Conservation (phyloP, 2,888 invertebrate genomes). For the Allygus modestus region DNA sequence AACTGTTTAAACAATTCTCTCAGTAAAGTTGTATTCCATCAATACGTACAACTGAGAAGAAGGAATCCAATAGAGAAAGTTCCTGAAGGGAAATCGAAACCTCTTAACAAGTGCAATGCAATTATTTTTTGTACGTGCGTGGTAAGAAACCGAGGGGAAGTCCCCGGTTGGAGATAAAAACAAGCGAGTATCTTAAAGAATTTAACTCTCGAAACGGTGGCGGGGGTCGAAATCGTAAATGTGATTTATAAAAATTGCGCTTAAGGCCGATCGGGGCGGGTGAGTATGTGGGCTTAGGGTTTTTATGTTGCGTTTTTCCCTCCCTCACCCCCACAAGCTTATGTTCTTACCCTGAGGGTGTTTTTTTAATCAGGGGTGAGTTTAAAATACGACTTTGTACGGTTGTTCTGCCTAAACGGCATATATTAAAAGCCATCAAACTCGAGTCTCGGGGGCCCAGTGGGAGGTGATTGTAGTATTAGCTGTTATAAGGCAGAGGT, state of each 20-base stretch:
- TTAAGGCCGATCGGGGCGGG: slow-evolving; percentile 69
- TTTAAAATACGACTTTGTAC: slow-evolving; percentile 65
- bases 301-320: slow-evolving; percentile 63
- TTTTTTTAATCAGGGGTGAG: slow-evolving; percentile 65
- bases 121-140: slow-evolving; percentile 59
- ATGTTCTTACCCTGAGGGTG: slow-evolving; percentile 63
- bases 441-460: slow-evolving; percentile 25
- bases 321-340: slow-evolving; percentile 64
- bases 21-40: too few species aligned
- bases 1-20: too few species aligned
- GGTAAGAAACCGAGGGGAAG: slow-evolving; percentile 50
- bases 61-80: slow-evolving; percentile 46
- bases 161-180: slow-evolving; percentile 70
- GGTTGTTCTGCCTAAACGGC: slow-evolving; percentile 56
- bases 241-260: slow-evolving; percentile 71
- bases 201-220: slow-evolving; percentile 67
- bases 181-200: slow-evolving; percentile 71
- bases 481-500: background rate
- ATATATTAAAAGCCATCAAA: slow-evolving; percentile 59
- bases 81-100: slow-evolving; percentile 51
- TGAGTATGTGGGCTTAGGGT: slow-evolving; percentile 67
- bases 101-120: slow-evolving; percentile 59
- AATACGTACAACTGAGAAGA: background rate
- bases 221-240: slow-evolving; percentile 69
- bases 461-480: slow-evolving; percentile 1